Percentiles rank a stretch among this genome's conserved stretches.
Conservation (phyloP, 2,113 vertebrate species). For the Butorides virescens region DNA sequence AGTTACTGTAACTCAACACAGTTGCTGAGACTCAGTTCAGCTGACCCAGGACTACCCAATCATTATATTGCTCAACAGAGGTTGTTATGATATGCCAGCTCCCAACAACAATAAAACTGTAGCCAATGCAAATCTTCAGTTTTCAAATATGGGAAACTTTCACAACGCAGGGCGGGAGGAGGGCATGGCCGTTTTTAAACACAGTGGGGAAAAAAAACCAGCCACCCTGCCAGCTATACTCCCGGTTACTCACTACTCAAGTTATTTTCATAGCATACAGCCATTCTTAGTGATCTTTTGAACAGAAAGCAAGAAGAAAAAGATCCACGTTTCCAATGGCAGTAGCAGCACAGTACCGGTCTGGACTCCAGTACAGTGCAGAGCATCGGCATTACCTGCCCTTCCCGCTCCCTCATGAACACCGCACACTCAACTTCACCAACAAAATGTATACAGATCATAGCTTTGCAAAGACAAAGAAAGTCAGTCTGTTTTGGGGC, state of each 20-base stretch:
- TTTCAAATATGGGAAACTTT: background rate
- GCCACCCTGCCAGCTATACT: background rate
- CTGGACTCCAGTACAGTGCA: background rate
- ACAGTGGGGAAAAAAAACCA: background rate
- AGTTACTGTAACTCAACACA: background rate
- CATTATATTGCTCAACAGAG: background rate
- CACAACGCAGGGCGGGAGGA: rapidly evolving
- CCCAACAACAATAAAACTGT: background rate
- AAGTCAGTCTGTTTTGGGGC: background rate
- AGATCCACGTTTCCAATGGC: background rate
- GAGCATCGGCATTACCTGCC: background rate
- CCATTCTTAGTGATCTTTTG: background rate
- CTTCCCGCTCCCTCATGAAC: background rate
- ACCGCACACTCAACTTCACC: background rate
- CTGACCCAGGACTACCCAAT: background rate
- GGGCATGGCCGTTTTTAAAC: background rate
- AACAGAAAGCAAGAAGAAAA: background rate
- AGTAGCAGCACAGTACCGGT: background rate
- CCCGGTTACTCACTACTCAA: background rate
- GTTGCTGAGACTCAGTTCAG: background rate
- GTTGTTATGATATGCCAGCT: background rate
- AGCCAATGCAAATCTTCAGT: background rate
- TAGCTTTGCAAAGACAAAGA: background rate
- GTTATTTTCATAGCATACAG: background rate
- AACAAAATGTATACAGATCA: background rate